Percentiles rank a stretch among this genome's conserved stretches.
phyloP scores from a whole-genome alignment of 2,797 vertebrate species.

The Sebastes trivittatus region DNA sequence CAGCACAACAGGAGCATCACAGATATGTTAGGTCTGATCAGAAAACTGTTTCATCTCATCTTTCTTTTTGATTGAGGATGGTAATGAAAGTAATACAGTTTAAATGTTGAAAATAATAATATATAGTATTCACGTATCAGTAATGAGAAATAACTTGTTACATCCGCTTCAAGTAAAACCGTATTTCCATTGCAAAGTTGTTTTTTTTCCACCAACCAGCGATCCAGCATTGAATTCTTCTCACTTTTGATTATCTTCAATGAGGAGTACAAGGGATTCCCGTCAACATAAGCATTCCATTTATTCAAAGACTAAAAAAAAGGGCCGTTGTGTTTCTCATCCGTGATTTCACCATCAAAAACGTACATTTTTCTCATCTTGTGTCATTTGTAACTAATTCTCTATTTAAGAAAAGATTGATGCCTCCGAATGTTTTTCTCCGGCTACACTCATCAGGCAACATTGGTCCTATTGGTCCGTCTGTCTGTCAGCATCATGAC shows the following conservation, averaged over 20 bases:
- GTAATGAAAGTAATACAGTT: not conserved
- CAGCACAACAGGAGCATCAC: constrained; percentile 1
- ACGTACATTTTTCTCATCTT: constrained; percentile 30
- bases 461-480: constrained; percentile 11
- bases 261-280: constrained; percentile 16
- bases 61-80: not conserved
- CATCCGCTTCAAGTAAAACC: not conserved
- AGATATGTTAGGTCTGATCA: not conserved
- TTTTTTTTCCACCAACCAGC: not conserved
- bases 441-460: constrained; percentile 23
- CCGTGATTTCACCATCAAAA: constrained; percentile 47
- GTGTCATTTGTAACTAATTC: constrained; percentile 16
- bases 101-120: not conserved
- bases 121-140: not conserved
- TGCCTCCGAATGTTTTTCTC: constrained; percentile 38
- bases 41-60: not conserved
- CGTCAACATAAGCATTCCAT: constrained; percentile 7
- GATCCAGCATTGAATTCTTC: not conserved
- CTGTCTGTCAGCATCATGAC: constrained; percentile 14
- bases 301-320: constrained; percentile 18
- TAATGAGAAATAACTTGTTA: not conserved
- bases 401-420: not conserved
- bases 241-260: constrained; percentile 37
- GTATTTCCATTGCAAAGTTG: not conserved
- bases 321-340: not conserved